Evolutionary conservation across 2,797 vertebrate genomes (phyloP).

Genomic region (Aplochiton taeniatus): DNA sequence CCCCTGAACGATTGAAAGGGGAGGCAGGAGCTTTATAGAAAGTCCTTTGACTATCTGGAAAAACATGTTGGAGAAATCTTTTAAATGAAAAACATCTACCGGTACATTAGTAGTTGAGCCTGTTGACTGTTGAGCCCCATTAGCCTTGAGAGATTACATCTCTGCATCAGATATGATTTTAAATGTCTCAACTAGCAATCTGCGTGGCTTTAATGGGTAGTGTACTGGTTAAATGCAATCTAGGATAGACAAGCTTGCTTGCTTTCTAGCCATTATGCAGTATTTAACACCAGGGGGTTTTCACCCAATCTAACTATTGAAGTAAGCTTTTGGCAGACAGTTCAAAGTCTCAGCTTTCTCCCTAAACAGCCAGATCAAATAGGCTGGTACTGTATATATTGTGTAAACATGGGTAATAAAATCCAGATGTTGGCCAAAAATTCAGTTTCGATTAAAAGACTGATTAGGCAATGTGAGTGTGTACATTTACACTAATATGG

Average conservation of each 20-base stretch:
- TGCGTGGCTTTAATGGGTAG: background rate
- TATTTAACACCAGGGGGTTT: slow-evolving; percentile 24
- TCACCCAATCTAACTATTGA: slow-evolving; percentile 24
- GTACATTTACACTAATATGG: background rate
- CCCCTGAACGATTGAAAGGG: background rate
- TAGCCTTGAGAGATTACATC: slow-evolving; percentile 10
- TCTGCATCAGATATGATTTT: slow-evolving; percentile 11
- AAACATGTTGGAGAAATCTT: background rate
- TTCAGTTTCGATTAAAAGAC: slow-evolving; percentile 1
- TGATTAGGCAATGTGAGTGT: background rate
- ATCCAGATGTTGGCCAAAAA: slow-evolving; percentile 25
- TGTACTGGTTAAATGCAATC: background rate
- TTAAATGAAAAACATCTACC: background rate
- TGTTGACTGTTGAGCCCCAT: background rate
- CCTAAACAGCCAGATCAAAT: slow-evolving; percentile 26
- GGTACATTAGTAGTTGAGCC: background rate
- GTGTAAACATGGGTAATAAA: slow-evolving; percentile 29
- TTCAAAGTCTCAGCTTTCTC: slow-evolving; percentile 24
- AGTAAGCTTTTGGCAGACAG: slow-evolving; percentile 33
- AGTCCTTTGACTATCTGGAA: background rate
- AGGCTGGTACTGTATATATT: slow-evolving; percentile 30
- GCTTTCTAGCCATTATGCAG: slow-evolving; percentile 13
- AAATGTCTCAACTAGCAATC: background rate
- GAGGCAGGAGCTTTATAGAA: background rate
- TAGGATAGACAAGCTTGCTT: background rate